phyloP scores from a whole-genome alignment of 30 jellyfish, hydroid and myxozoan species.

The Haliclystus octoradiatus region DNA sequence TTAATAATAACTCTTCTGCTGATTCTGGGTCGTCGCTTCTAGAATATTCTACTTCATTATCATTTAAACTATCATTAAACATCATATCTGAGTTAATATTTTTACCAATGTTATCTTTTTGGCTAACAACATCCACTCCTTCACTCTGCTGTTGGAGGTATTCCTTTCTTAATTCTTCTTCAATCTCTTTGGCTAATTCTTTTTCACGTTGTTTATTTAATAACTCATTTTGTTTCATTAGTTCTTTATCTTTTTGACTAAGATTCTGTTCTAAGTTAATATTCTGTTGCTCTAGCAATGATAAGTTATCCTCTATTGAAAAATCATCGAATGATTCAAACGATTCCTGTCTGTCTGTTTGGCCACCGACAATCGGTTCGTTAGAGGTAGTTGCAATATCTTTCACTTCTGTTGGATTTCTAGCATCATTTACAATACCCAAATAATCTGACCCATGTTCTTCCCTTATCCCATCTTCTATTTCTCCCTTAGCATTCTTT shows the following conservation, averaged over 20 bases:
- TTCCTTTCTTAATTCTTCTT: conserved; percentile 10
- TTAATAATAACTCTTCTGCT: conserved; percentile 18
- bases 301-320: not conserved
- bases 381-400: not conserved
- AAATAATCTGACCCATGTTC: not conserved
- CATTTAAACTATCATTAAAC: too few species aligned
- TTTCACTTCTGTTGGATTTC: not conserved
- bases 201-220: not conserved
- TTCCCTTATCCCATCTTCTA: not conserved
- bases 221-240: not conserved
- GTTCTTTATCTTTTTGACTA: not conserved
- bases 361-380: not conserved
- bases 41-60: too few species aligned
- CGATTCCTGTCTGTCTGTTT: not conserved
- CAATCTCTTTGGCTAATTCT: conserved; percentile 2
- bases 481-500: not conserved
- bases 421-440: not conserved
- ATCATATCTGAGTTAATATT: too few species aligned
- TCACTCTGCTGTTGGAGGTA: too few species aligned
- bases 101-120: not conserved
- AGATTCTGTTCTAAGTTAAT: not conserved
- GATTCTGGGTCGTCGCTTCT: too few species aligned
- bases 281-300: not conserved
- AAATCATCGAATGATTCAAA: not conserved
- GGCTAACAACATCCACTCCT: not conserved